phyloP scores from a whole-genome alignment of 1,140 invertebrate genomes.

The Elymnias hypermnestra region DNA sequence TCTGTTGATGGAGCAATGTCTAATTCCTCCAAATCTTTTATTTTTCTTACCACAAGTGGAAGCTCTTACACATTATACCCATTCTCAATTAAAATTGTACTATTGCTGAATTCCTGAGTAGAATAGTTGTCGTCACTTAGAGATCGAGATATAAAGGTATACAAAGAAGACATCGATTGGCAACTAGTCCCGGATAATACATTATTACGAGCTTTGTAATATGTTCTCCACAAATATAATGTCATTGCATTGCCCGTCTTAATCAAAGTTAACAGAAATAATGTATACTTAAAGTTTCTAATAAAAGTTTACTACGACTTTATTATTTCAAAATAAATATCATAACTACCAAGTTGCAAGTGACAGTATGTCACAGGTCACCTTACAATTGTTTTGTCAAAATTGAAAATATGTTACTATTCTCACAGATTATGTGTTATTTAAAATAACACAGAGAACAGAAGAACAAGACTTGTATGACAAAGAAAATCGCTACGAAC shows the following conservation, averaged over 20 bases:
- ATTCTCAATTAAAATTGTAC: slow-evolving; percentile 82
- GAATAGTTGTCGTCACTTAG: slow-evolving; percentile 48
- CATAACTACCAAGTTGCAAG: too few relatives aligned
- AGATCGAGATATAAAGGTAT: slow-evolving; percentile 27
- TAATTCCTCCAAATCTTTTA: slow-evolving; percentile 55
- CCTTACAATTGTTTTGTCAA: too few relatives aligned
- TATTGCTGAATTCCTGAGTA: slow-evolving; percentile 45
- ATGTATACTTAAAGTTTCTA: slow-evolving; percentile 7
- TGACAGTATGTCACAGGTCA: too few relatives aligned
- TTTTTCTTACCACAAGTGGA: slow-evolving; percentile 80
- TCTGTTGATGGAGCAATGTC: slow-evolving; percentile 25
- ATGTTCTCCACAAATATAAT: slow-evolving; percentile 47
- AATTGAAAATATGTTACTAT: too few relatives aligned
- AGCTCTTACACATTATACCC: slow-evolving; percentile 82
- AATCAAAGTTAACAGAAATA: slow-evolving; percentile 12
- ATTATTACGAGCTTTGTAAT: slow-evolving; percentile 45
- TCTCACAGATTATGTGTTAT: too few relatives aligned
- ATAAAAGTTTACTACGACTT: too few relatives aligned
- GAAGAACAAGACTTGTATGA: too few relatives aligned
- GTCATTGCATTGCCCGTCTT: slow-evolving; percentile 30
- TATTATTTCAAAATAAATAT: too few relatives aligned
- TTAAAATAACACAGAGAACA: too few relatives aligned
- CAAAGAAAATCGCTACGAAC: too few relatives aligned
- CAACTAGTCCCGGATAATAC: slow-evolving; percentile 31
- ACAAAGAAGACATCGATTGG: slow-evolving; percentile 21